Percentiles rank a stretch among this genome's conserved stretches.
These are phyloP conservation scores for Channa argus DNA, from an alignment of 2,113 vertebrate genomes.

Conservation along the genomic window DNA sequence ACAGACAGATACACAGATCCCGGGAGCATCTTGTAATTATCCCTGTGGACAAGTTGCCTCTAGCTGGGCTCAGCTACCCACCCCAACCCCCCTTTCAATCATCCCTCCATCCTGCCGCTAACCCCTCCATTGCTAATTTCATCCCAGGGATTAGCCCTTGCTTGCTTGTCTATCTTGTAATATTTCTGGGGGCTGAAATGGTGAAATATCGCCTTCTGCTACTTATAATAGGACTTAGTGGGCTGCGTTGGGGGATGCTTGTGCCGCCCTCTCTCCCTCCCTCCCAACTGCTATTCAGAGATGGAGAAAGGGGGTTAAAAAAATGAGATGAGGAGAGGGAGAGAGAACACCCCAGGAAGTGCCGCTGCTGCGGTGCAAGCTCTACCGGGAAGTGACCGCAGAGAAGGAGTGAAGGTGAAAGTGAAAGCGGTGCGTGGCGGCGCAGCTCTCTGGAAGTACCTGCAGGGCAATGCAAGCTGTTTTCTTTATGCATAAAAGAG, in stretches of 20 bases:
- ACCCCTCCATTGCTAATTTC: conserved; percentile 98
- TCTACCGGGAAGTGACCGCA: conserved; percentile 89
- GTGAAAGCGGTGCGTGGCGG: conserved; percentile 76
- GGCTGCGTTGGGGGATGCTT: conserved; percentile 87
- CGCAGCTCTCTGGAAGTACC: conserved; percentile 81
- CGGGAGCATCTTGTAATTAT: conserved; percentile 98
- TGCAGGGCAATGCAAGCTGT: conserved; percentile 85
- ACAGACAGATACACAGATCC: conserved; percentile 91
- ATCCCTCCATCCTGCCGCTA: conserved; percentile 91
- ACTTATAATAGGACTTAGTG: conserved; percentile 93
- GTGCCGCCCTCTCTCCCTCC: conserved; percentile 68
- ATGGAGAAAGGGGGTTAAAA: conserved; percentile 50
- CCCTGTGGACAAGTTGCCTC: conserved; percentile 95
- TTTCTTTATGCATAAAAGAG: conserved; percentile 83
- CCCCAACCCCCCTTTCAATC: conserved; percentile 87
- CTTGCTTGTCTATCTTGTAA: conserved; percentile 96
- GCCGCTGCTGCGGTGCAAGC: conserved; percentile 81
- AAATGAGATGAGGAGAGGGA: conserved; percentile 43
- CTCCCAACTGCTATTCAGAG: conserved; percentile 47
- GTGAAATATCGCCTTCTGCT: conserved; percentile 94
- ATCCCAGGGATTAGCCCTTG: conserved; percentile 97
- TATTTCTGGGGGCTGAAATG: conserved; percentile 97
- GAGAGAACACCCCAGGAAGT: conserved; percentile 69
- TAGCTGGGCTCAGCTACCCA: conserved; percentile 91
- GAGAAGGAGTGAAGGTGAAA: conserved; percentile 95